These are phyloP conservation scores for Mandrillus leucophaeus DNA, from an alignment of 2,113 vertebrate genomes.

Conservation along the genomic window DNA sequence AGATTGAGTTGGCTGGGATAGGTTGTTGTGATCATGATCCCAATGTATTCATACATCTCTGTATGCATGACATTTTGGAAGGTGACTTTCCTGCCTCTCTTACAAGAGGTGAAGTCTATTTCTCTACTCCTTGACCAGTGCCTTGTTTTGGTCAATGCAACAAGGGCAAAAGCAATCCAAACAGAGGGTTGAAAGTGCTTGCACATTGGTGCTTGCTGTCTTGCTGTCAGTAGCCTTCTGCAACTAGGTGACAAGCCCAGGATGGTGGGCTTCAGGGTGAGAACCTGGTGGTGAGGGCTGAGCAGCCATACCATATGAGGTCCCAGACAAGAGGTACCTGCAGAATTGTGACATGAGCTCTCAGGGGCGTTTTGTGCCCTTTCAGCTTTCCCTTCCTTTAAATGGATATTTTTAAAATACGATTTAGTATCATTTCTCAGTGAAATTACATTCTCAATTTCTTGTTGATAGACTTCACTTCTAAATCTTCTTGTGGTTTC, in stretches of 20 bases:
- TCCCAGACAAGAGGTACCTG: neutral
- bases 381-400: neutral
- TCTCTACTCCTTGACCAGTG: neutral
- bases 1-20: no score
- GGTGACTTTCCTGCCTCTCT: neutral
- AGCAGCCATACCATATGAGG: neutral
- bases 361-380: neutral
- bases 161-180: neutral
- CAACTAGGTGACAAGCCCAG: neutral
- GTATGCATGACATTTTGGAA: neutral
- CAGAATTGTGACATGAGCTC: neutral
- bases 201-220: neutral
- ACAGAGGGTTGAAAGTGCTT: neutral
- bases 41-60: neutral
- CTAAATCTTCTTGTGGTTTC: neutral
- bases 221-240: neutral
- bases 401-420: neutral
- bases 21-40: fast-evolving
- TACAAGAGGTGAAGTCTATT: neutral
- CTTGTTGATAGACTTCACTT: neutral
- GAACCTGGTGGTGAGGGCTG: neutral
- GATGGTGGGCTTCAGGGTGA: neutral
- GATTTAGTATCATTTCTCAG: neutral
- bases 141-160: neutral
- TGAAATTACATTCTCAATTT: neutral